Evolutionary conservation across 37 sponge, comb jelly and placozoan genomes (phyloP).

Genomic region (Agelas oroides): DNA sequence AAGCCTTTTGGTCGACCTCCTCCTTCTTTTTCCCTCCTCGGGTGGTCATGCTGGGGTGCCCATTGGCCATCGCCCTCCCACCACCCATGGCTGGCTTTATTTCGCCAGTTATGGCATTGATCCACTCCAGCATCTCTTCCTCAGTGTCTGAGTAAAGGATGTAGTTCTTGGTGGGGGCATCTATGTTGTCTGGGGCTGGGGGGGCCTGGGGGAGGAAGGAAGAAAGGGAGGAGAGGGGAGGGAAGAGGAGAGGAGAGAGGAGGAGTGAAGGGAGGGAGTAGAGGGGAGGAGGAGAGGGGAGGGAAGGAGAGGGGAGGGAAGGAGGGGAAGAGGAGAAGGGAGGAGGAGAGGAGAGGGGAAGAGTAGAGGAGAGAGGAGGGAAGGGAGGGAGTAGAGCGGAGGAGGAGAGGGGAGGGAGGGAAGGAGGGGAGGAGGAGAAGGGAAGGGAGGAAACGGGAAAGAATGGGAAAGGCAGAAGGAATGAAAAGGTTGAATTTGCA

Average conservation of each 20-base stretch:
- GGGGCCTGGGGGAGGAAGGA: conserved; percentile 8
- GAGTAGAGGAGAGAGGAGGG: no score
- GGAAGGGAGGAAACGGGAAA: no score
- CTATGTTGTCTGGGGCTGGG: not conserved
- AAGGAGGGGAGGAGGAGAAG: no score
- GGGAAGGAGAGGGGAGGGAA: no score
- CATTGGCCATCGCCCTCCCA: not conserved
- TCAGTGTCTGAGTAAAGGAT: conserved; percentile 72
- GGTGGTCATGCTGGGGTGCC: no score
- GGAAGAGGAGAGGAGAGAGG: not conserved
- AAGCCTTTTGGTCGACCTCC: conserved; percentile 60
- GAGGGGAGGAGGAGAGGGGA: no score
- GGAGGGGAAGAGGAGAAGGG: no score
- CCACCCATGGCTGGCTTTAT: conserved; percentile 29
- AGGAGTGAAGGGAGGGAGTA: not conserved
- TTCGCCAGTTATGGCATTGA: conserved; percentile 46
- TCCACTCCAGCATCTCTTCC: conserved; percentile 68
- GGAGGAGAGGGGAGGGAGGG: no score
- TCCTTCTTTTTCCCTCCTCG: not conserved
- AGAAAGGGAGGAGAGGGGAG: conserved; percentile 11
- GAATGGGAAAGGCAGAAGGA: no score
- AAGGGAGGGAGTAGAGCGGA: no score
- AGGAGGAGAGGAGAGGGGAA: no score
- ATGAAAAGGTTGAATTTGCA: no score
- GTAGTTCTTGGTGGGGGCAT: conserved; percentile 56